Conservation (phyloP, 2,113 vertebrate species). For the Pluvianellus socialis region DNA sequence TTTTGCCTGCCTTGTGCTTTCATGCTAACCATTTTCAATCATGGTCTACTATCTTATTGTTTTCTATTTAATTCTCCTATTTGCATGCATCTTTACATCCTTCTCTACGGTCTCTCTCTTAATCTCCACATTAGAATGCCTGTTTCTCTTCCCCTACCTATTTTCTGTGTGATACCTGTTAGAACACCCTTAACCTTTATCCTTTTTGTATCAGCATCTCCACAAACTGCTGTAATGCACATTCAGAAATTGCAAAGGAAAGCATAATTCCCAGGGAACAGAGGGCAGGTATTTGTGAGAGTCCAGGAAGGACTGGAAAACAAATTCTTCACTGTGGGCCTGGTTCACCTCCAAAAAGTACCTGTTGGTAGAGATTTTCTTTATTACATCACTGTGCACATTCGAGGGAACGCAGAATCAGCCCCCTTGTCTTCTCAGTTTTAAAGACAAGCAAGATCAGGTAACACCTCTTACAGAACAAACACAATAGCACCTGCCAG, state of each 20-base stretch:
- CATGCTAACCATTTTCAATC: conserved; percentile 28
- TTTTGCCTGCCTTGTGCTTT: conserved; percentile 28
- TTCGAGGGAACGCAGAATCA: background rate
- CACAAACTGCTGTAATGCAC: background rate
- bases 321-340: background rate
- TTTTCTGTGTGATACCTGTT: background rate
- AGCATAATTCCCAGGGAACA: background rate
- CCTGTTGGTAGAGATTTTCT: background rate
- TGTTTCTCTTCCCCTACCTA: background rate
- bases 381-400: background rate
- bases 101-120: background rate
- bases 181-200: conserved; percentile 16
- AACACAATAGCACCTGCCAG: conserved; percentile 16
- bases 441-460: background rate
- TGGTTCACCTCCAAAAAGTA: background rate
- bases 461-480: background rate
- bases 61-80: conserved; percentile 2
- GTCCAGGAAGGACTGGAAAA: background rate
- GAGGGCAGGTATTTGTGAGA: background rate
- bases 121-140: background rate
- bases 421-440: background rate
- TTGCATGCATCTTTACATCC: conserved; percentile 23
- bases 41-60: conserved; percentile 3
- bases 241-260: conserved; percentile 11
- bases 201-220: conserved; percentile 14